Conservation (phyloP, 1,140 invertebrate genomes). For the Drosophila jambulina region DNA sequence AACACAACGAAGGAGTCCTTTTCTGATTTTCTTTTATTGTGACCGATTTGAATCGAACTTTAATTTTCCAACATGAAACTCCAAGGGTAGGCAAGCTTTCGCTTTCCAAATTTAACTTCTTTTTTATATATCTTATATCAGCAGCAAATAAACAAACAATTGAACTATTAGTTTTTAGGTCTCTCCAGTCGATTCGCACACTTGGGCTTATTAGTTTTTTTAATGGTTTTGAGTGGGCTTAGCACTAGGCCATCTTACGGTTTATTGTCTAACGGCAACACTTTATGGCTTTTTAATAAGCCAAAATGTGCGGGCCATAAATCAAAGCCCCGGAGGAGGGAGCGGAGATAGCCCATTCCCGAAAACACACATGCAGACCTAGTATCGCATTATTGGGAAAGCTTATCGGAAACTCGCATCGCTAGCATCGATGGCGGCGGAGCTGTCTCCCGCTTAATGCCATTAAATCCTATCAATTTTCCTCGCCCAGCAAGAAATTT, state of each 20-base stretch:
- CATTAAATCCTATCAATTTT: slow-evolving; percentile 83
- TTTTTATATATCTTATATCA: neutral
- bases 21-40: no score
- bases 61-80: no score
- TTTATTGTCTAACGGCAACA: slow-evolving; percentile 35
- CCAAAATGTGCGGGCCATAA: slow-evolving; percentile 58
- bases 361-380: slow-evolving; percentile 33
- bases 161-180: neutral
- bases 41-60: no score
- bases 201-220: slow-evolving; percentile 55
- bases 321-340: slow-evolving; percentile 47
- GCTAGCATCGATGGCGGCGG: slow-evolving; percentile 28
- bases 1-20: no score
- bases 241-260: slow-evolving; percentile 17
- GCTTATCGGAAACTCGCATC: slow-evolving; percentile 65
- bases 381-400: slow-evolving; percentile 57
- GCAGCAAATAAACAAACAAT: neutral
- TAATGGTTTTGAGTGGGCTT: slow-evolving; percentile 19
- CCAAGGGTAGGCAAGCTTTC: no score
- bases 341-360: neutral
- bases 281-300: slow-evolving; percentile 75
- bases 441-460: slow-evolving; percentile 61
- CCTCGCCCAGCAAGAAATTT: slow-evolving; percentile 69
- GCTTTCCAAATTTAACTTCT: no score
- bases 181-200: neutral